phyloP scores from a whole-genome alignment of 2,888 invertebrate genomes.

The Drosophila quinaria region DNA sequence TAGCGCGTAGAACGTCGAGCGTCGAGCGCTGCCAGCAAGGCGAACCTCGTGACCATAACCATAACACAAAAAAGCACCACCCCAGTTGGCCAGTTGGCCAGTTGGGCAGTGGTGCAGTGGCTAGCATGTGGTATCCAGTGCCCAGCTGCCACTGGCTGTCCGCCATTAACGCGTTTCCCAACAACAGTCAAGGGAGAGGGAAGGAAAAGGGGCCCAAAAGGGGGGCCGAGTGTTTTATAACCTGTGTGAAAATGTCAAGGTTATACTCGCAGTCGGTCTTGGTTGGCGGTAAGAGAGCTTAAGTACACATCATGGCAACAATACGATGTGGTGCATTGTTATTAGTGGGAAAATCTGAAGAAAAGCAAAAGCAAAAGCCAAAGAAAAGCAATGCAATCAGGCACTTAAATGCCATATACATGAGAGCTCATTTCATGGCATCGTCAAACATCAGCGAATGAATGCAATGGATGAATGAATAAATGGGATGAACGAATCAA shows the following conservation, averaged over 20 bases:
- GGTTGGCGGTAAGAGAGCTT: constrained; percentile 26
- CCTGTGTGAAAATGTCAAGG: constrained; percentile 62
- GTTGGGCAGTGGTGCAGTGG: not conserved
- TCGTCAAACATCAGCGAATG: constrained; percentile 50
- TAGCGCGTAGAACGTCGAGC: constrained; percentile 61
- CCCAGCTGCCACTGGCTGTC: constrained; percentile 44
- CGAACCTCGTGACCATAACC: constrained; percentile 49
- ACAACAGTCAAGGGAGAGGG: not conserved
- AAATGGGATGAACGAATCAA: constrained; percentile 6
- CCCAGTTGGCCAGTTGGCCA: not conserved
- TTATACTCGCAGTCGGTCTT: constrained; percentile 22
- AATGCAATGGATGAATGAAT: constrained; percentile 21
- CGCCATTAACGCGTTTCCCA: constrained; percentile 66
- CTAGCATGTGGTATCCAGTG: constrained; percentile 11
- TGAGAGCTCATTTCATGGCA: constrained; percentile 28
- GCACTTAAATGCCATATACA: constrained; percentile 19
- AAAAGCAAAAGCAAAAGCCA: not conserved
- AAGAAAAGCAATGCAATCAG: constrained; percentile 20
- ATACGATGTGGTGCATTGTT: constrained; percentile 41
- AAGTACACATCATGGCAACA: constrained; percentile 46
- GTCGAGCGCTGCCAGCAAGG: constrained; percentile 44
- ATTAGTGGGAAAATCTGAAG: constrained; percentile 13
- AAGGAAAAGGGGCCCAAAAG: not conserved
- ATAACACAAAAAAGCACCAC: constrained; percentile 50
- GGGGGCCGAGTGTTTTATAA: constrained; percentile 51